These are phyloP conservation scores for Tachystola acroxantha DNA, from an alignment of 2,888 invertebrate species.

Conservation along the genomic window DNA sequence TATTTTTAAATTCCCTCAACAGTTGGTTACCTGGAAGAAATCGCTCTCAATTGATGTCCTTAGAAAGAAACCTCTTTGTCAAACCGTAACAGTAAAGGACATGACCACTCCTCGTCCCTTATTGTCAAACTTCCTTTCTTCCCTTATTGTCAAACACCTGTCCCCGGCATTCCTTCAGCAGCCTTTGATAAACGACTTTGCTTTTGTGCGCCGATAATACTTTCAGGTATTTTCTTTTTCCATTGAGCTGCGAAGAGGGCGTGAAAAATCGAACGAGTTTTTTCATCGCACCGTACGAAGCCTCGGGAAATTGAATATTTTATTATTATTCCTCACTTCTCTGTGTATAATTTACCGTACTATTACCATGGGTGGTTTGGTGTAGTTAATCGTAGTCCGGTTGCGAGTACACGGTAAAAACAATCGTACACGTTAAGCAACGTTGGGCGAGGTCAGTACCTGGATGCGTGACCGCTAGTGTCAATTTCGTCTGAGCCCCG, in stretches of 20 bases:
- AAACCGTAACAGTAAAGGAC: not conserved
- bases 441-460: no score
- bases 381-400: no score
- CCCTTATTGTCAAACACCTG: not conserved
- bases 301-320: slow-evolving; percentile 1
- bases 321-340: not conserved
- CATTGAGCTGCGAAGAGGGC: slow-evolving; percentile 4
- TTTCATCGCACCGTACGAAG: not conserved
- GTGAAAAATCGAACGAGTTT: slow-evolving; percentile 5
- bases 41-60: no score
- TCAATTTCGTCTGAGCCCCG: no score
- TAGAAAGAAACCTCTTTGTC: no score
- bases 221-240: slow-evolving; percentile 1
- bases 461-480: no score
- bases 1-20: no score
- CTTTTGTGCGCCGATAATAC: not conserved
- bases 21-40: no score
- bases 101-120: not conserved
- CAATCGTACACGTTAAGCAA: no score
- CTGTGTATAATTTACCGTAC: no score
- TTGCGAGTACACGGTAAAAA: no score
- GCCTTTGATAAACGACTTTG: slow-evolving; percentile 5
- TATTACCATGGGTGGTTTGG: no score
- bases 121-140: not conserved
- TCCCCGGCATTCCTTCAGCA: not conserved